phyloP scores from a whole-genome alignment of 2,888 invertebrate species.

The Dicyrtomina minuta region DNA sequence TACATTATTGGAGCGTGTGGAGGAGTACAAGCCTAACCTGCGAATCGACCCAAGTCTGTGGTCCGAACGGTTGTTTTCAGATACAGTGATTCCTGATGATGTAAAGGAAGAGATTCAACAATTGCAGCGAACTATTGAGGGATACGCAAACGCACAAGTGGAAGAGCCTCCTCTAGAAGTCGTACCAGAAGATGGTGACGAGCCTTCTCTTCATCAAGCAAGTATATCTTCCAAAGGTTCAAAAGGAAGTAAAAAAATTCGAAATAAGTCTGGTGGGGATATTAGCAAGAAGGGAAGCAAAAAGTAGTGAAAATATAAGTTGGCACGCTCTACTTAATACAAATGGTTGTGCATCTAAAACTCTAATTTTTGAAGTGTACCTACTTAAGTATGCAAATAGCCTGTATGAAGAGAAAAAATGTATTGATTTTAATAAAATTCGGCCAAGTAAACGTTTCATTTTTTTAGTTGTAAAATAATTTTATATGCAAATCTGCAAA shows the following conservation, averaged over 20 bases:
- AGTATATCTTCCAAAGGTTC: background rate
- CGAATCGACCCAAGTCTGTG: conserved; percentile 50
- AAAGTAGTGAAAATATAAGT: background rate
- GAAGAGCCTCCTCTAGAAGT: conserved; percentile 3
- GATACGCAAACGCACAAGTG: background rate
- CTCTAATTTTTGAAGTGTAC: too few species aligned
- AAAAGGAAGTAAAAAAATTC: conserved; percentile 17
- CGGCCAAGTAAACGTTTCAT: too few species aligned
- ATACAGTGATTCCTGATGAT: conserved; percentile 50
- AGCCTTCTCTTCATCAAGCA: too few species aligned
- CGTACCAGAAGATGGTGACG: conserved; percentile 1
- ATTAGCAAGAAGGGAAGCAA: background rate
- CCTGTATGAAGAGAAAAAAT: too few species aligned
- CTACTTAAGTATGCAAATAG: too few species aligned
- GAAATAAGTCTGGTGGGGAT: background rate
- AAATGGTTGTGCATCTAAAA: too few species aligned
- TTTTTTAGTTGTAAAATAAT: too few species aligned
- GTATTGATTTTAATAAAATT: too few species aligned
- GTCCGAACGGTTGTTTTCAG: conserved; percentile 51
- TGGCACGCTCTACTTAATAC: too few species aligned
- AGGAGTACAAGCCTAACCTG: conserved; percentile 67
- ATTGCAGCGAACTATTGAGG: conserved; percentile 38
- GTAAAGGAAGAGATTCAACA: conserved; percentile 48
- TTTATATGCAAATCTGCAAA: too few species aligned
- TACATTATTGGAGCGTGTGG: conserved; percentile 73